Evolutionary conservation across 2,888 invertebrate species (phyloP).

Genomic region (Drosophila picticornis): DNA sequence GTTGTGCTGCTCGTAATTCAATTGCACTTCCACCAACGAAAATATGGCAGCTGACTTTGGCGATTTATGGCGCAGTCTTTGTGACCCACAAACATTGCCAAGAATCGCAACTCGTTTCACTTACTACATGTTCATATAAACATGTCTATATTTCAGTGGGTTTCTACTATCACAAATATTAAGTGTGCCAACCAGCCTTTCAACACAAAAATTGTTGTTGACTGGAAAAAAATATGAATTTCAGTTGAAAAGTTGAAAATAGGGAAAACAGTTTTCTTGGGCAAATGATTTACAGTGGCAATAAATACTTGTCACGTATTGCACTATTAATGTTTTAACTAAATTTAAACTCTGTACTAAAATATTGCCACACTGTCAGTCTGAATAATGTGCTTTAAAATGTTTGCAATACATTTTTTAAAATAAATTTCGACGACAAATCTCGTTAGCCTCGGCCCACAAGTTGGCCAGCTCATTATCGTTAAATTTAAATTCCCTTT

Average conservation of each 20-base stretch:
- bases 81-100: conserved; percentile 44
- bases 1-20: conserved; percentile 72
- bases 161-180: not conserved
- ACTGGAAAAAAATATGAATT: not conserved
- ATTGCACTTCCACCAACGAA: conserved; percentile 64
- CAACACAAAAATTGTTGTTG: not conserved
- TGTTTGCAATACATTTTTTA: conserved; percentile 2
- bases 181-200: not conserved
- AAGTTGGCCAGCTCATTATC: conserved; percentile 20
- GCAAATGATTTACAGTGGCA: not conserved
- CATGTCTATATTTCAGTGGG: not conserved
- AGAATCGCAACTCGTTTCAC: conserved; percentile 25
- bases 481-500: conserved; percentile 28
- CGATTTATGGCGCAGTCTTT: conserved; percentile 17
- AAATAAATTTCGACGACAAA: conserved; percentile 17
- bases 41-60: conserved; percentile 59
- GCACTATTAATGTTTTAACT: not conserved
- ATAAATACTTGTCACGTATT: not conserved
- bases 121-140: conserved; percentile 3
- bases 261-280: not conserved
- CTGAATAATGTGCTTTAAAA: not conserved
- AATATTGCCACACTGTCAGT: not conserved
- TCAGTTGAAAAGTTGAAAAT: not conserved
- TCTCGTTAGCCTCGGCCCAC: not conserved
- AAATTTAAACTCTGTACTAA: not conserved